Percentiles rank a stretch among this genome's conserved stretches.
Conservation (phyloP, 64 coral and sea anemone genomes). For the Montipora cactus region DNA sequence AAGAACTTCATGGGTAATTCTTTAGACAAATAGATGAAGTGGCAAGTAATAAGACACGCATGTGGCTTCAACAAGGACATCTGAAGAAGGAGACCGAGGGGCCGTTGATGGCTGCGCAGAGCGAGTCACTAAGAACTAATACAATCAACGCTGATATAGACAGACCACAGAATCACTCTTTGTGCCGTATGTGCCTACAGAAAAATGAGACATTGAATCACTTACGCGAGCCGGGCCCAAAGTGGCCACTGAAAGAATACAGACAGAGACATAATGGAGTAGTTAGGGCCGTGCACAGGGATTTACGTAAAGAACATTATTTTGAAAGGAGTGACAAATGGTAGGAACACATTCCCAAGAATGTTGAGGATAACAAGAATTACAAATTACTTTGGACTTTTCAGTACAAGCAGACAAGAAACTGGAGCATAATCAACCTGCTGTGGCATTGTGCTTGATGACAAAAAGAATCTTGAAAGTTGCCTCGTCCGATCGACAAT, state of each 20-base stretch:
- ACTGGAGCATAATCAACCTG: not conserved
- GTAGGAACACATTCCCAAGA: not conserved
- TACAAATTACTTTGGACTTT: not conserved
- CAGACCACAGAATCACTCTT: not conserved
- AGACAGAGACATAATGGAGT: not conserved
- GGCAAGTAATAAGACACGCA: not conserved
- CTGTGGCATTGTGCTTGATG: not conserved
- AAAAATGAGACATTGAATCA: constrained; percentile 36
- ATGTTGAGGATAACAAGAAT: not conserved
- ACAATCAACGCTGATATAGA: constrained; percentile 23
- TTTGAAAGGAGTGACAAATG: constrained; percentile 7
- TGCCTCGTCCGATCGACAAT: not conserved
- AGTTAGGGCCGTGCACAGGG: not conserved
- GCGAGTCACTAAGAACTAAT: constrained; percentile 40
- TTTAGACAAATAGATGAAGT: not conserved
- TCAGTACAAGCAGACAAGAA: not conserved
- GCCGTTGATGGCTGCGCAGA: constrained; percentile 17
- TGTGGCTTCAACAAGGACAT: constrained; percentile 8
- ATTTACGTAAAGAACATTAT: not conserved
- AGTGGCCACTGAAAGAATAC: constrained; percentile 24
- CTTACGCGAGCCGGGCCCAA: not conserved
- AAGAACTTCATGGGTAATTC: constrained; percentile 31
- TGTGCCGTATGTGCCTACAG: constrained; percentile 8
- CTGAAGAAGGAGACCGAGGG: constrained; percentile 36
- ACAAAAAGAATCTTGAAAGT: not conserved